A percentile compares a stretch with the other conserved stretches of the same genome.
phyloP scores from a whole-genome alignment of 2,797 vertebrate genomes.

The Platalea minor region DNA sequence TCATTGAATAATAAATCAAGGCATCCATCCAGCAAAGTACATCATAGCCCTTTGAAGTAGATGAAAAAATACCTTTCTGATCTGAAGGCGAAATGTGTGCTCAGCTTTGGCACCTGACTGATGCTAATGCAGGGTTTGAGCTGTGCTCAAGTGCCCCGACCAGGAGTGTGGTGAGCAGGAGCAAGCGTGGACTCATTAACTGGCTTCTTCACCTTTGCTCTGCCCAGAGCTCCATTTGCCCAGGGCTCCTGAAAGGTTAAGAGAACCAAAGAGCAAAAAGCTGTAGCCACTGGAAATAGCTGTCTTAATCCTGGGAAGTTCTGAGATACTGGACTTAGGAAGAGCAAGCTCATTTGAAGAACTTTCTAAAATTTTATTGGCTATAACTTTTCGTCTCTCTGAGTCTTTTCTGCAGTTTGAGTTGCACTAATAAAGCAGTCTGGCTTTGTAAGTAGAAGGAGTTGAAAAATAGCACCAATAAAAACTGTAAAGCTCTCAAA shows the following conservation, averaged over 20 bases:
- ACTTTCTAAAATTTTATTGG: background rate
- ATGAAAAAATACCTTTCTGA: background rate
- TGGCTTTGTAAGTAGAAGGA: background rate
- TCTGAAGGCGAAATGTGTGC: background rate
- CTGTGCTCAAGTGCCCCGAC: background rate
- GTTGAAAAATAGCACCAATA: constrained; percentile 20
- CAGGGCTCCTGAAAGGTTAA: background rate
- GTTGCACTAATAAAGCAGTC: background rate
- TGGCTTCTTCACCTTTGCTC: background rate
- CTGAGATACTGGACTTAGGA: background rate
- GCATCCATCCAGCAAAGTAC: background rate
- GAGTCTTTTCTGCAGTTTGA: background rate
- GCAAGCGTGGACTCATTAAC: background rate
- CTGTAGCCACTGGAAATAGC: background rate
- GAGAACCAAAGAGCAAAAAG: background rate
- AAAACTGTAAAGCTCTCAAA: constrained; percentile 24
- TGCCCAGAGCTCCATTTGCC: background rate
- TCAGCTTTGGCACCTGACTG: background rate
- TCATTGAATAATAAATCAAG: constrained; percentile 41
- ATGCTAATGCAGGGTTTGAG: background rate
- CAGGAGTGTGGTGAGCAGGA: background rate
- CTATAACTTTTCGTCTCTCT: background rate
- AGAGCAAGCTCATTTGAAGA: background rate
- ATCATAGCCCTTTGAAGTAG: background rate
- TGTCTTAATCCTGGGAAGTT: background rate